phyloP scores from a whole-genome alignment of 1,140 invertebrate genomes.

The Zaprionus ghesquierei region DNA sequence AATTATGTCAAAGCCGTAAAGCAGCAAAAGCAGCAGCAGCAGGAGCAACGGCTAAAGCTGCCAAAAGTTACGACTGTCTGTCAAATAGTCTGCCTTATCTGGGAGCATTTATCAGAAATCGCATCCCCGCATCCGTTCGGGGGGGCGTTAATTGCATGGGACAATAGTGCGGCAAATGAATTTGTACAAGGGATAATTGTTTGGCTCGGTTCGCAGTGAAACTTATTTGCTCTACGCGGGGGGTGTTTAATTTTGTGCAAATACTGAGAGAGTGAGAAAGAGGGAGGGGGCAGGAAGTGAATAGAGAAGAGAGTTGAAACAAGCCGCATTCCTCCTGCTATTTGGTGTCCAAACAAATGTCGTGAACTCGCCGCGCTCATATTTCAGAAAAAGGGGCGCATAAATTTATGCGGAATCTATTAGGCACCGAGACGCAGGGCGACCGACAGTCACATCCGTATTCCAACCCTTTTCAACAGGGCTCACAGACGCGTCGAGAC shows the following conservation, averaged over 20 bases:
- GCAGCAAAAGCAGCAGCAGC: slow-evolving; percentile 24
- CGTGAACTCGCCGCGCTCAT: slow-evolving; percentile 71
- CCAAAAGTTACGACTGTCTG: slow-evolving; percentile 61
- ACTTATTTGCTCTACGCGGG: slow-evolving; percentile 52
- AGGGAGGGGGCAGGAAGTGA: background rate
- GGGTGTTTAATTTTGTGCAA: slow-evolving; percentile 78
- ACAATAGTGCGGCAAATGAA: slow-evolving; percentile 79
- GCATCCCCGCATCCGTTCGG: slow-evolving; percentile 55
- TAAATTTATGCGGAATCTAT: slow-evolving; percentile 80
- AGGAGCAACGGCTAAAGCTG: slow-evolving; percentile 9
- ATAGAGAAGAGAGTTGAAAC: slow-evolving; percentile 38
- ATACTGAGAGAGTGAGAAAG: slow-evolving; percentile 41
- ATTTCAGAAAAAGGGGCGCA: slow-evolving; percentile 78
- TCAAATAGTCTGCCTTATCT: slow-evolving; percentile 44
- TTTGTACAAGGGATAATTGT: slow-evolving; percentile 77
- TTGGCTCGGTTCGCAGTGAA: slow-evolving; percentile 46
- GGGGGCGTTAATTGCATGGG: slow-evolving; percentile 68
- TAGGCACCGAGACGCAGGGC: slow-evolving; percentile 34
- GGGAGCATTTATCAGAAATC: slow-evolving; percentile 73
- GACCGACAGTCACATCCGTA: background rate
- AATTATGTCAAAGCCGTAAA: slow-evolving; percentile 76
- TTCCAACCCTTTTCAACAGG: slow-evolving; percentile 66
- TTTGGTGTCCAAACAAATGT: slow-evolving; percentile 78
- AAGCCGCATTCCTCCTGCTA: slow-evolving; percentile 9
- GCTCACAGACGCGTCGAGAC: slow-evolving; percentile 44